Evolutionary conservation across 1,140 invertebrate species (phyloP), one percentile per base, ranked within the genome.

Genomic region (Habropoda laboriosa): DNA sequence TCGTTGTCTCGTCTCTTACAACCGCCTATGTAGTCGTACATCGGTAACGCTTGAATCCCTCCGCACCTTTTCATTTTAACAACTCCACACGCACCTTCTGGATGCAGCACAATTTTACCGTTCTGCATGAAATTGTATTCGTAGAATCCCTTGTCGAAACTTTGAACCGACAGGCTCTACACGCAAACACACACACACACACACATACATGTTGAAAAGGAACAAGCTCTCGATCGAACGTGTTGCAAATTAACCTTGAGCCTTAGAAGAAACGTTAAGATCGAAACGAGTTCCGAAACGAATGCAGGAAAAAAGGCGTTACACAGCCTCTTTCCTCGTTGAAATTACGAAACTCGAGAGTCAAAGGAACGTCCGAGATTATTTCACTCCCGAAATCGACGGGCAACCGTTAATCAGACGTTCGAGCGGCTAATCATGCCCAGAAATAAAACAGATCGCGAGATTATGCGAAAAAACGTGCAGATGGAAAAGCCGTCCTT

Each of bases 211-310:
- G n/a, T n/a, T n/a, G n/a, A 74, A 64, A 74, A 53, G 60, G 64
- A 64, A 74, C 71, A 63, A 74, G 47, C 60, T 74, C 66, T 74
- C 72, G 42, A 38, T 49, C 32, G 18, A 21, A 24, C 24, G 12
- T 74, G 71, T 74, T 63, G 71, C 21, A 63, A 74, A 63, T 74
- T 63, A 74, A 74, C 71, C 71, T 74, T 74, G 71, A 51, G 58
- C 42, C 58, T 63, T 74, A 74, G 58, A 66, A 66, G 24, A 35
- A 40, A 66, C n/a, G n/a, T n/a, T n/a, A n/a, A n/a, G n/a, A n/a
- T n/a, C n/a, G n/a, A n/a, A n/a, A n/a, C n/a, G n/a, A n/a, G n/a
- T n/a, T n/a, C n/a, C n/a, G n/a, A n/a, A n/a, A n/a, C n/a, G n/a
- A n/a, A n/a, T n/a, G n/a, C n/a, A n/a, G n/a, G n/a, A n/a, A n/a